Base-by-base conservation (phyloP, 2,113 vertebrate species). In the Piliocolobus tephrosceles region DNA sequence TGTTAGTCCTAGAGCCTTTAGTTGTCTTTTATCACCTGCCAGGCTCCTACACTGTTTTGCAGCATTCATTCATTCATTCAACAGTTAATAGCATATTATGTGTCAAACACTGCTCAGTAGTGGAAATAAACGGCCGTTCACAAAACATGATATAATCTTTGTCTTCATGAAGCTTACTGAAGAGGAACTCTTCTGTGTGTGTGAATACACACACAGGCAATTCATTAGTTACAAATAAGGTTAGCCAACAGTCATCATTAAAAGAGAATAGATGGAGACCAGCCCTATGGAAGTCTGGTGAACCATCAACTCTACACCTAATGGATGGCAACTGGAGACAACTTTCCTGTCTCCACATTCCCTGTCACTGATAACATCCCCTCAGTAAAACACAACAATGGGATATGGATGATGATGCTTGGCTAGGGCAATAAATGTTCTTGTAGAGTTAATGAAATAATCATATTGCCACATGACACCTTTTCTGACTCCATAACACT, bases 321-420 rank as follows among this genome's bases (percentile, higher is more conserved):
- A 76, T 87, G 89, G 66, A 78, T 47, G 82, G 85, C 57, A 80
- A 10, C 83, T 91, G 83, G 76, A 95, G 92, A 52, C 0, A 7
- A 45, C 75, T 72, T 95, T 93, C 80, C 68, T 66, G 14, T 66
- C 83, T 85, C 78, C 25, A 61, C 95, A 75, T 95, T 97, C 75
- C 72, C 93, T 90, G 40, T 80, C 45, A 38, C 84, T 97, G 97
- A 97, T 58, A 43, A 96, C 97, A 97, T 43, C 66, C 76, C 61
- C 76, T 73, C 80, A 82, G 94, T 38, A 90, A 90, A 79, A 73
- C 81, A 92, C 83, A 82, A 87, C 90, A 87, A 76, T 61, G 82
- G 82, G 79, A 76, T 66, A 45, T 9, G 22, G 58, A 76, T 32
- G 82, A n/a, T 30, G 86, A 52, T 58, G 50, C 38, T 79, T 73